A percentile compares a stretch with the other conserved stretches of the same genome.
phyloP scores from a whole-genome alignment of 35 echinoderm and acorn worm genomes.

The Patiria miniata region DNA sequence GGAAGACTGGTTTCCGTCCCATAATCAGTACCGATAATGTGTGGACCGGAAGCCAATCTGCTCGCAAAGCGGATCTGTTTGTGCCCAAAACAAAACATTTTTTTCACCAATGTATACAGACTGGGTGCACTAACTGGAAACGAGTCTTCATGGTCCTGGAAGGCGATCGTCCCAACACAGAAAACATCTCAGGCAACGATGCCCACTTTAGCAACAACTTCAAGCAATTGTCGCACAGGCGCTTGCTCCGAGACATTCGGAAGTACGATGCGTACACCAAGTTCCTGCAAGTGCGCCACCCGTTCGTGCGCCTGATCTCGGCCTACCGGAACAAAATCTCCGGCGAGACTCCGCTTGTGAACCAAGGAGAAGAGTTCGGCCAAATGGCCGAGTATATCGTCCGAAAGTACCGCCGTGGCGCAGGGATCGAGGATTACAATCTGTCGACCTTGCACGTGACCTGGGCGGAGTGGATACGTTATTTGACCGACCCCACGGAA shows the following conservation, averaged over 20 bases:
- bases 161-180: background rate
- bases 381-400: background rate
- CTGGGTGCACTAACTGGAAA: background rate
- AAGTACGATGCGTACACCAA: background rate
- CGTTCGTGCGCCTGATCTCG: constrained; percentile 38
- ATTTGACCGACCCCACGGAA: constrained; percentile 53
- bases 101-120: too few relatives aligned
- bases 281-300: constrained; percentile 50
- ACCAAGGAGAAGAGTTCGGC: background rate
- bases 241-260: background rate
- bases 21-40: too few relatives aligned
- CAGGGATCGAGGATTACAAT: background rate
- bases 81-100: too few relatives aligned
- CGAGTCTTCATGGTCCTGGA: background rate
- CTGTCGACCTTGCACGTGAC: background rate
- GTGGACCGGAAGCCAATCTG: too few relatives aligned
- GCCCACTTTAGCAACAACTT: background rate
- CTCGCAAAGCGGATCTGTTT: too few relatives aligned
- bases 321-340: constrained; percentile 49
- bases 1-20: too few relatives aligned
- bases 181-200: background rate
- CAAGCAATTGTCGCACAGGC: background rate
- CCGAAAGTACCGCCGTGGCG: background rate
- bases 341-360: background rate
- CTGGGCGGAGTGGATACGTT: constrained; percentile 45